Percentiles rank a stretch among this genome's conserved stretches.
phyloP scores from a whole-genome alignment of 2,797 vertebrate species.

The Dendrocincla fuliginosa region DNA sequence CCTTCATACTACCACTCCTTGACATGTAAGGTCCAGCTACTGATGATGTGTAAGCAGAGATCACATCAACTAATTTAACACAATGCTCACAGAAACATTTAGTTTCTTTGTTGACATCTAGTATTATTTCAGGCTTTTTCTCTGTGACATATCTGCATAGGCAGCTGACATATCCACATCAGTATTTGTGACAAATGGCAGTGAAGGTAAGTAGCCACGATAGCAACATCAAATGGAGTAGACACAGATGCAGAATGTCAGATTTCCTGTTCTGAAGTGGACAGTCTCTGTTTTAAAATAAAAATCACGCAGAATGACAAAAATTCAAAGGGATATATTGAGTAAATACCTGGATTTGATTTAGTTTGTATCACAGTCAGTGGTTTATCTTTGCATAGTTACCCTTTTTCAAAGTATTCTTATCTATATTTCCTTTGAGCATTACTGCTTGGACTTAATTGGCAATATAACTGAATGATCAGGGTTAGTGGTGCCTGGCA shows the following conservation, averaged over 20 bases:
- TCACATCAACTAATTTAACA: not conserved
- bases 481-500: not conserved
- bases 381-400: not conserved
- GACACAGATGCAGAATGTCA: not conserved
- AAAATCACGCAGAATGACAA: not conserved
- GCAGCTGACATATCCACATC: not conserved
- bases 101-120: not conserved
- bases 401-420: not conserved
- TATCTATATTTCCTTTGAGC: not conserved
- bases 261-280: not conserved
- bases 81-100: not conserved
- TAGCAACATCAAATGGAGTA: rapidly evolving
- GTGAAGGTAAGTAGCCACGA: not conserved
- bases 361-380: not conserved
- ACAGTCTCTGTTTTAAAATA: not conserved
- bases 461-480: not conserved
- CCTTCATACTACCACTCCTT: not conserved
- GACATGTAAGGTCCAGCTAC: not conserved
- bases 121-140: not conserved
- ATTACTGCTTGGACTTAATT: not conserved
- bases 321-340: not conserved
- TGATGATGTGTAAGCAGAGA: not conserved
- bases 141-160: not conserved
- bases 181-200: not conserved
- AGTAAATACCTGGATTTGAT: not conserved